Evolutionary conservation across 2,797 vertebrate species (phyloP).

Genomic region (Thunnus albacares): DNA sequence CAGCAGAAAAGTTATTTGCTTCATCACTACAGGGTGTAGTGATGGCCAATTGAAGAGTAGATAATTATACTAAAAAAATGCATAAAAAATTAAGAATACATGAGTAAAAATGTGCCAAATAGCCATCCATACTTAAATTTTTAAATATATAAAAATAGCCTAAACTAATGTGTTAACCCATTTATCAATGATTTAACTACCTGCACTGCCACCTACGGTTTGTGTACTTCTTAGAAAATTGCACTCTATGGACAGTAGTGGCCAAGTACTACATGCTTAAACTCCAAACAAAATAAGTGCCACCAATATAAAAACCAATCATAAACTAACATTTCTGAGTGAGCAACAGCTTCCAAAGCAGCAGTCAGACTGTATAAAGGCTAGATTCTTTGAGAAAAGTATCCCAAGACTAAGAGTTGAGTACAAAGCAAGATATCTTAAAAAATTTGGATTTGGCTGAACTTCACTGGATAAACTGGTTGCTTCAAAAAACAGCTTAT

Average conservation of each 20-base stretch:
- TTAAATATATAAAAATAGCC: too few species aligned
- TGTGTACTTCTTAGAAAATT: slow-evolving; percentile 31
- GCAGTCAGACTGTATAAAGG: not conserved
- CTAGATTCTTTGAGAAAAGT: not conserved
- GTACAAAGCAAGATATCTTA: not conserved
- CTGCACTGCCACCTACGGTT: slow-evolving; percentile 11
- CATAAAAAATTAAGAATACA: not conserved
- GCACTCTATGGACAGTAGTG: slow-evolving; percentile 32
- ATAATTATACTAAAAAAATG: too few species aligned
- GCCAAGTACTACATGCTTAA: slow-evolving; percentile 29
- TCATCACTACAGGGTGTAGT: too few species aligned
- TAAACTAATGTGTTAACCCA: not conserved
- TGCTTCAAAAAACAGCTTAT: not conserved
- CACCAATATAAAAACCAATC: slow-evolving; percentile 1
- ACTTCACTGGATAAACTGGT: not conserved
- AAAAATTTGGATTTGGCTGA: not conserved
- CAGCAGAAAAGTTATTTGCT: not conserved
- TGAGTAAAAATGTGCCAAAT: not conserved
- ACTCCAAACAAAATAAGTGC: slow-evolving; percentile 1
- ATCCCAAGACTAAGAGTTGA: not conserved
- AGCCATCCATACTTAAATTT: too few species aligned
- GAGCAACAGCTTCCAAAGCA: not conserved
- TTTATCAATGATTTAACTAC: slow-evolving; percentile 21
- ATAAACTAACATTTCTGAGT: too few species aligned
- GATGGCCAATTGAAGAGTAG: not conserved